These are phyloP conservation scores for Pangasius macronema DNA, from an alignment of 2,797 vertebrate genomes.

Conservation along the genomic window DNA sequence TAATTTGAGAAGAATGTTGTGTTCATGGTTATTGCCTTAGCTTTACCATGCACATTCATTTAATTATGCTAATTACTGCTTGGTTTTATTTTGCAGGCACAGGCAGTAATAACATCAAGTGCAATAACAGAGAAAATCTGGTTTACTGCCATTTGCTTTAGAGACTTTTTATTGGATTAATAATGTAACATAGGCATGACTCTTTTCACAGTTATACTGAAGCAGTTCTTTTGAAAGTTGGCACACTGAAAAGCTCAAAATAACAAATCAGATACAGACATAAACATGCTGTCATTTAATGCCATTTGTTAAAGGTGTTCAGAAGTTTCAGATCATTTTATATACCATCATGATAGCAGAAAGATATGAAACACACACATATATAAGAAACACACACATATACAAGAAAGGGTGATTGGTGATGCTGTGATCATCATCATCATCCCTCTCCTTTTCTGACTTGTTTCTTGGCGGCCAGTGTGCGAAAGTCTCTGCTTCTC, in stretches of 20 bases:
- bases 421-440: constrained; percentile 13
- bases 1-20: constrained; percentile 33
- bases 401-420: constrained; percentile 13
- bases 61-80: constrained; percentile 29
- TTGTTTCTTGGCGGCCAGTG: constrained; percentile 64
- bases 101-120: constrained; percentile 26
- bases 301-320: background rate
- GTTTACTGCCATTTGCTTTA: constrained; percentile 57
- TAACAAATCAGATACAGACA: background rate
- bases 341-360: background rate
- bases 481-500: constrained; percentile 79
- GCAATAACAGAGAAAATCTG: constrained; percentile 24
- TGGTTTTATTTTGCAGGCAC: constrained; percentile 13
- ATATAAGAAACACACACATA: background rate
- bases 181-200: constrained; percentile 43
- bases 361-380: background rate
- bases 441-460: constrained; percentile 59
- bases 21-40: constrained; percentile 32
- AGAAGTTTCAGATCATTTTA: constrained; percentile 8
- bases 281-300: background rate
- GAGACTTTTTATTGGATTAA: constrained; percentile 50
- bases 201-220: background rate
- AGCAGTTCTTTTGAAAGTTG: background rate
- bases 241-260: background rate
- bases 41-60: constrained; percentile 26